A percentile compares a stretch with the other conserved stretches of the same genome.
These are phyloP conservation scores for Pogonus chalceus DNA, from an alignment of 1,140 invertebrate species.

Conservation along the genomic window DNA sequence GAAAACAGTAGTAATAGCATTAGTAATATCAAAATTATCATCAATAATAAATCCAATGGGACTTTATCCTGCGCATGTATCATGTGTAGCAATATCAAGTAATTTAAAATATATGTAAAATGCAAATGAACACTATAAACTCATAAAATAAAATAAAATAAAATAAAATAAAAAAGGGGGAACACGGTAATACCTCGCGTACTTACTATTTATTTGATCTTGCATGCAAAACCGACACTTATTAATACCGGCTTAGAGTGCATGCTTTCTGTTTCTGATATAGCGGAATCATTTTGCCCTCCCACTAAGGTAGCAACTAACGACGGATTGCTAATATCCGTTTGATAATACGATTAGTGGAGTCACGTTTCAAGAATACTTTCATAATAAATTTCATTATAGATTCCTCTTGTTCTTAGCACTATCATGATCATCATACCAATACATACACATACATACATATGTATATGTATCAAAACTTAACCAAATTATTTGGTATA, in stretches of 20 bases:
- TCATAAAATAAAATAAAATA: neutral
- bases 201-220: neutral
- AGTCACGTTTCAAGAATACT: neutral
- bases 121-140: no score
- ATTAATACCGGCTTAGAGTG: neutral
- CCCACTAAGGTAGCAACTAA: neutral
- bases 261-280: neutral
- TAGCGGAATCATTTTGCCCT: neutral
- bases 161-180: neutral
- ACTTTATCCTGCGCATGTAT: neutral
- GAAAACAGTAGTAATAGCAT: neutral
- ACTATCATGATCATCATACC: no score
- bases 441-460: no score
- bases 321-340: neutral
- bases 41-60: neutral
- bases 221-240: neutral
- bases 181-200: no score
- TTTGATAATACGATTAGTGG: neutral
- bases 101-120: conserved; percentile 3
- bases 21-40: neutral
- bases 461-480: no score
- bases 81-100: neutral
- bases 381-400: conserved; percentile 1
- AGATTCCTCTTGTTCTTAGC: no score
- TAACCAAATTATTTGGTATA: no score